A percentile compares a stretch with the other conserved stretches of the same genome.
phyloP scores from a whole-genome alignment of 2,113 vertebrate genomes.

The Oostethus manadensis region DNA sequence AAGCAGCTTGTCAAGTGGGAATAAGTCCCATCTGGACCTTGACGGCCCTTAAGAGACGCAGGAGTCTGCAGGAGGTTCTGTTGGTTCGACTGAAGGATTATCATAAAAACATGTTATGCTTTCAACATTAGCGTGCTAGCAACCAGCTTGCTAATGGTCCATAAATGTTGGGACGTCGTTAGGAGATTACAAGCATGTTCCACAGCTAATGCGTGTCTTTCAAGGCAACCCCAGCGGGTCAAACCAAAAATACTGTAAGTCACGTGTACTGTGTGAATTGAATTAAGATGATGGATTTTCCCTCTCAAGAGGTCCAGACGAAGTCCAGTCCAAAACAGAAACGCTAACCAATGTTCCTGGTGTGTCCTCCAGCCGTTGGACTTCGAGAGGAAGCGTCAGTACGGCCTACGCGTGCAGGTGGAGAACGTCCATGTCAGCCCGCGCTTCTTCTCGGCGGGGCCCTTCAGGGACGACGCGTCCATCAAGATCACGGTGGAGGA shows the following conservation, averaged over 20 bases:
- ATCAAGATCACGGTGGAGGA: constrained; percentile 87
- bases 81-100: too few species aligned
- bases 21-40: constrained; percentile 24
- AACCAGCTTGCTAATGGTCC: neutral
- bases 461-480: constrained; percentile 84
- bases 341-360: neutral
- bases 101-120: too few species aligned
- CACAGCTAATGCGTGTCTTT: neutral
- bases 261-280: neutral
- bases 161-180: neutral
- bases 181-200: neutral
- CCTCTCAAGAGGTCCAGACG: neutral
- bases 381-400: constrained; percentile 84
- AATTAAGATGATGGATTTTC: neutral
- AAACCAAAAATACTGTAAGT: neutral
- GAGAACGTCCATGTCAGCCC: constrained; percentile 81
- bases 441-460: constrained; percentile 80
- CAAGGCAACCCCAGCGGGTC: neutral
- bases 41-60: neutral
- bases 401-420: constrained; percentile 86
- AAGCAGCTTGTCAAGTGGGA: constrained; percentile 42
- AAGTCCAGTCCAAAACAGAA: neutral
- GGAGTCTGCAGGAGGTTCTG: too few species aligned
- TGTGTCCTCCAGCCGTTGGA: constrained; percentile 76
- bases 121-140: neutral